Evolutionary conservation across 2,888 invertebrate genomes (phyloP), one percentile per base, ranked within the genome.

Genomic region (Ophion ellenae): DNA sequence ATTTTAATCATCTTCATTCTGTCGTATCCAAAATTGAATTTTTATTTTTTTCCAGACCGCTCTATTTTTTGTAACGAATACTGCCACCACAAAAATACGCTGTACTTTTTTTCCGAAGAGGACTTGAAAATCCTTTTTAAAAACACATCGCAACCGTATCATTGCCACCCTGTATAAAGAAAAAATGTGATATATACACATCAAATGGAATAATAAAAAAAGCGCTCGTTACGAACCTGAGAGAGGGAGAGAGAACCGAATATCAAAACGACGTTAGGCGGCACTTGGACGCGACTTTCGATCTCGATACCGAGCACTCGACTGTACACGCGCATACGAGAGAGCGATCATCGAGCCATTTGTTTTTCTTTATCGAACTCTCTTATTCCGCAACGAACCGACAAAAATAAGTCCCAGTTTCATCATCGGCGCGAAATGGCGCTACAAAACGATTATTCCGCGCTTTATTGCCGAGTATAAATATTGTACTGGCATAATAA

Each of bases 381-480:
- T 61, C 70, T 70, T 47, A 47, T 47, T 47, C 47, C 47, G 10
- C 79, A 75, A 79, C 75, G 67, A 79, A 40, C 70, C 53, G 84
- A 84, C 86, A 66, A 84, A 87, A 87, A 87, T 87, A 87, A 87
- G 78, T 47, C 47, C 71, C 47, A 84, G 83, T 88, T 88, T 88
- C 87, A 82, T 87, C 83, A 87, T 87, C 61, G 78, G 81, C 64
- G 87, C 83, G 80, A 83, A 77, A 64, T 57, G 76, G 73, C 76
- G 73, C 75, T 61, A 63, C 73, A 20, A 77, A 28, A n/a, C 73
- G 71, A 77, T 45, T 71, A 63, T 73, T 66, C 20, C 73, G 32
- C 67, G 45, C 61, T 73, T 47, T 76, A n/a, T 57, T 40, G 14
- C 14, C 47, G 14, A 47, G 47, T 47, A 47, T 4, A 47, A 47